Conservation (phyloP, 2,797 vertebrate genomes). For the Petrocephalus sullivani region DNA sequence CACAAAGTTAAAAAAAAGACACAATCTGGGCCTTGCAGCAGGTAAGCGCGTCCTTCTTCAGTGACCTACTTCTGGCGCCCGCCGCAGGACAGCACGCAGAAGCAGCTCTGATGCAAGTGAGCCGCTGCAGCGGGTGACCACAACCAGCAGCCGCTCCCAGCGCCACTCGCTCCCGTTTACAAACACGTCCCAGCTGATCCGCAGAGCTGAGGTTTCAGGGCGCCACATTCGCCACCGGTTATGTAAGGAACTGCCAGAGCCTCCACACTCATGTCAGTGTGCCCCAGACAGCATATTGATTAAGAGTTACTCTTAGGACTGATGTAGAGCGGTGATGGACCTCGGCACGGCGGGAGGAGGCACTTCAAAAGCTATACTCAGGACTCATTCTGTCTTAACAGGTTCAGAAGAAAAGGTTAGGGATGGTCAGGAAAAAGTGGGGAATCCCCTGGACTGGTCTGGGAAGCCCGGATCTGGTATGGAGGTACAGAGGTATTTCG, state of each 20-base stretch:
- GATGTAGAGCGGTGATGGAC: neutral
- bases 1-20: neutral
- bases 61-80: neutral
- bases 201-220: neutral
- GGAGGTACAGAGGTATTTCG: neutral
- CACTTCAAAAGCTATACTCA: neutral
- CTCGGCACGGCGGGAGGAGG: neutral
- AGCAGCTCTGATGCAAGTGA: neutral
- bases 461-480: neutral
- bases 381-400: neutral
- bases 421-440: neutral
- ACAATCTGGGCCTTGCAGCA: slow-evolving; percentile 12
- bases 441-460: neutral
- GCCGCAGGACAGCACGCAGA: neutral
- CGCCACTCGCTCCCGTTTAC: neutral
- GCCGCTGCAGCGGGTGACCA: neutral
- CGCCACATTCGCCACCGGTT: neutral
- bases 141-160: neutral
- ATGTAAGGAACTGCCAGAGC: neutral
- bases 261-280: neutral
- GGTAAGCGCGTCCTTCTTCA: slow-evolving; percentile 5
- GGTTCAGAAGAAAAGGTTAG: neutral
- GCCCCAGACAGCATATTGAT: neutral
- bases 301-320: neutral
- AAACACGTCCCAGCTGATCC: neutral